A percentile compares a stretch with the other conserved stretches of the same genome.
phyloP scores from a whole-genome alignment of 2,113 vertebrate genomes.

The Suncus etruscus region DNA sequence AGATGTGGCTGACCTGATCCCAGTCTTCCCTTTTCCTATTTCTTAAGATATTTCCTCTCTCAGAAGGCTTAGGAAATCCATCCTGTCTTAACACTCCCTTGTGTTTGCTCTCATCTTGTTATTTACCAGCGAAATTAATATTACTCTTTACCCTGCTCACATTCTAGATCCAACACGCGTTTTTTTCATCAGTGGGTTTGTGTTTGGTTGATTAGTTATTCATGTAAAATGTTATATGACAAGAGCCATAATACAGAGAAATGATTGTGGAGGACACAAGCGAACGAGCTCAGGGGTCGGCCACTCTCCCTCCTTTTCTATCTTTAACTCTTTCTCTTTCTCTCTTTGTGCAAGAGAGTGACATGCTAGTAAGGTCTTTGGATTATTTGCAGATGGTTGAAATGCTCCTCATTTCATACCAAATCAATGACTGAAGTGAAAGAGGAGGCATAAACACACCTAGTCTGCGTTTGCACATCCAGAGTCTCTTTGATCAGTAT shows the following conservation, averaged over 20 bases:
- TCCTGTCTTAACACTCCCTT: background rate
- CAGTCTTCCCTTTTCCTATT: background rate
- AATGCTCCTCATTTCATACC: constrained; percentile 9
- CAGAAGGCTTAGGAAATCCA: background rate
- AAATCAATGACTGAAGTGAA: background rate
- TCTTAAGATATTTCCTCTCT: background rate
- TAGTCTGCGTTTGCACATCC: fast-evolving
- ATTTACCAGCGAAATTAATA: constrained; percentile 72
- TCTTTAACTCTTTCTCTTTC: background rate
- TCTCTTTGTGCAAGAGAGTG: background rate
- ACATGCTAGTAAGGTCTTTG: constrained; percentile 39
- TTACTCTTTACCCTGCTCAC: constrained; percentile 62
- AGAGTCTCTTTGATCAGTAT: background rate
- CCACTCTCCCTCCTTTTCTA: background rate
- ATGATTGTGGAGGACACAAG: constrained; percentile 52
- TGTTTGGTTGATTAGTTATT: constrained; percentile 82
- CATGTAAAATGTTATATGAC: constrained; percentile 74
- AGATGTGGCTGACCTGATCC: background rate
- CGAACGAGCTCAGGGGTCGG: background rate
- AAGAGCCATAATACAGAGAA: constrained; percentile 72
- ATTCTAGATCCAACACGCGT: constrained; percentile 47
- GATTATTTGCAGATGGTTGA: constrained; percentile 47
- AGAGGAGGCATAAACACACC: background rate
- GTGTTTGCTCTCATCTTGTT: constrained; percentile 53
- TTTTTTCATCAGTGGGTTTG: constrained; percentile 77